Evolutionary conservation across 2,797 vertebrate species (phyloP).

Genomic region (Paguma larvata): DNA sequence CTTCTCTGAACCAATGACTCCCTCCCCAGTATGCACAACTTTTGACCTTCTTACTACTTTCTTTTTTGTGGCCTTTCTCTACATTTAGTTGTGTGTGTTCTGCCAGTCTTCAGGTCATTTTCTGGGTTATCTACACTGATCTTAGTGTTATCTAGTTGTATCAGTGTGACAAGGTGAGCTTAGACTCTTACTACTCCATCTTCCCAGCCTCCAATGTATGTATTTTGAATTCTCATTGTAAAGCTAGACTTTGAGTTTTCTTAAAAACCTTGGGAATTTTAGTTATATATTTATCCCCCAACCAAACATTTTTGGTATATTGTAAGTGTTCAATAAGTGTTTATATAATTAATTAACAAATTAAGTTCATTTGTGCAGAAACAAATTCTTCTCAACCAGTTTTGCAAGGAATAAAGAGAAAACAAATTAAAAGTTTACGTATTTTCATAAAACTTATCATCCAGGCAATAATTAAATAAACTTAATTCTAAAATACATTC

Average conservation of each 20-base stretch:
- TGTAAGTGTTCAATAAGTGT: neutral
- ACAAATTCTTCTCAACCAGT: neutral
- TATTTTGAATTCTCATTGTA: neutral
- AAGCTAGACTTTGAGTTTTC: neutral
- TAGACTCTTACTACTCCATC: neutral
- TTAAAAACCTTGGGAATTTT: neutral
- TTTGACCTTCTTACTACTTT: neutral
- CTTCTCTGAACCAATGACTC: neutral
- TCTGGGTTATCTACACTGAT: neutral
- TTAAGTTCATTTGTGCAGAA: neutral
- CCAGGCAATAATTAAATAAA: neutral
- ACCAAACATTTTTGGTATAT: neutral
- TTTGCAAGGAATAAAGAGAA: constrained; percentile 1
- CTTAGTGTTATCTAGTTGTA: neutral
- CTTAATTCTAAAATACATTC: neutral
- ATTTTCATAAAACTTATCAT: neutral
- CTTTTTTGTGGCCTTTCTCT: neutral
- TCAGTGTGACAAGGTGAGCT: neutral
- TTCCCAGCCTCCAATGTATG: neutral
- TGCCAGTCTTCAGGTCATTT: neutral
- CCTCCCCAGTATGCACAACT: neutral
- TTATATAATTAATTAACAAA: neutral
- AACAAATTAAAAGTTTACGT: neutral
- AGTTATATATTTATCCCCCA: neutral
- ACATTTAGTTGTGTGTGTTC: neutral